Evolutionary conservation across 2,888 invertebrate genomes (phyloP).

Genomic region (Scaptomyza cyrtandrae): DNA sequence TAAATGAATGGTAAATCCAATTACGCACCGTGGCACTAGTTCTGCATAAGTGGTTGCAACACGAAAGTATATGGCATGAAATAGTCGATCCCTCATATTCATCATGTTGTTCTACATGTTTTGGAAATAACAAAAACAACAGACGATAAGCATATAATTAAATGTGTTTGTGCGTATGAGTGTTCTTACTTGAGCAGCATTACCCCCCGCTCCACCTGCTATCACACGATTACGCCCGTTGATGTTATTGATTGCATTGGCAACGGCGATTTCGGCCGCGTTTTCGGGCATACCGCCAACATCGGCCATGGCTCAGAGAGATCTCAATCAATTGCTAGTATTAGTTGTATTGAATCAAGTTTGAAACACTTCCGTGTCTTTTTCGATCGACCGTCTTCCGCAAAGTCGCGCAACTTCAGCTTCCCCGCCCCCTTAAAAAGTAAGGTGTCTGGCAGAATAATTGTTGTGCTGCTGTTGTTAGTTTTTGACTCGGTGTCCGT

Average conservation of each 20-base stretch:
- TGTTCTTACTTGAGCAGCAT: conserved; percentile 56
- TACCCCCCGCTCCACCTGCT: conserved; percentile 58
- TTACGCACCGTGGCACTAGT: conserved; percentile 92
- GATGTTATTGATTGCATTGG: conserved; percentile 78
- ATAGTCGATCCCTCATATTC: conserved; percentile 95
- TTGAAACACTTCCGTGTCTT: conserved; percentile 64
- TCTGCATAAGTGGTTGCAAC: conserved; percentile 96
- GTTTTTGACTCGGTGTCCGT: conserved; percentile 21
- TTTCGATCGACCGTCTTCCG: conserved; percentile 51
- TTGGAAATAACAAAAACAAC: not conserved
- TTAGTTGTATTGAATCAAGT: conserved; percentile 41
- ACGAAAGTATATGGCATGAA: conserved; percentile 97
- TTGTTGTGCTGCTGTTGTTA: conserved; percentile 30
- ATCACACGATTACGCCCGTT: conserved; percentile 75
- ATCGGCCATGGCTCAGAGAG: conserved; percentile 55
- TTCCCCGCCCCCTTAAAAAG: conserved; percentile 7
- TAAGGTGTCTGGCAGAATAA: conserved; percentile 32
- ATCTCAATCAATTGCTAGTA: conserved; percentile 17
- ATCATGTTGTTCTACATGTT: conserved; percentile 89
- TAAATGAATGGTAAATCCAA: not conserved
- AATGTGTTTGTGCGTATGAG: not conserved
- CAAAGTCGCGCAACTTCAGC: conserved; percentile 38
- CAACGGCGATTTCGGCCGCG: conserved; percentile 68
- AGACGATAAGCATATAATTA: conserved; percentile 31
- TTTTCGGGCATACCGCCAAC: conserved; percentile 52